Conservation (phyloP, 1,140 invertebrate species). For the Lasioglossum albipes region DNA sequence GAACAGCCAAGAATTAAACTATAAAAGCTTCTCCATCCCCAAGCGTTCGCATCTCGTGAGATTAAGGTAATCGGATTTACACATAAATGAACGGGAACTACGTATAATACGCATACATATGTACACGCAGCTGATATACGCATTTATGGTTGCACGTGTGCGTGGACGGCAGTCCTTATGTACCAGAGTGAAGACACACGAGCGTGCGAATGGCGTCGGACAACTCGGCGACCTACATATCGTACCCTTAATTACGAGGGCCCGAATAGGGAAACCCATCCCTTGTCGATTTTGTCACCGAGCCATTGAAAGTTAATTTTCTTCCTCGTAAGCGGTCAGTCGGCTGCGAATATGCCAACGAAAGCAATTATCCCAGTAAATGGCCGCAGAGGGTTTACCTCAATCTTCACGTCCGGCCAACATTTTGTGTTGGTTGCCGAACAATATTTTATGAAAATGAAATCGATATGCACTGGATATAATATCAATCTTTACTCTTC, state of each 20-base stretch:
- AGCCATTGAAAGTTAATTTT: conserved; percentile 40
- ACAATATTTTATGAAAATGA: neutral
- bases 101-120: no score
- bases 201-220: conserved; percentile 22
- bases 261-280: conserved; percentile 6
- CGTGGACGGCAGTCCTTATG: neutral
- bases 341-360: neutral
- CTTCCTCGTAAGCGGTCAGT: conserved; percentile 9
- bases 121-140: neutral
- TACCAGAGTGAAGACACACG: neutral
- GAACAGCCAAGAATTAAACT: neutral
- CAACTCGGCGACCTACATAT: conserved; percentile 38
- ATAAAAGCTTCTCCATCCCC: neutral
- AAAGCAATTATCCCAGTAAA: conserved; percentile 38
- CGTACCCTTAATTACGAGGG: conserved; percentile 40
- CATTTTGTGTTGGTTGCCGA: neutral
- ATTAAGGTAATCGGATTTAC: neutral
- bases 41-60: neutral
- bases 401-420: neutral
- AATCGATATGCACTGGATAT: neutral
- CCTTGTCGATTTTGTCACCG: conserved; percentile 26
- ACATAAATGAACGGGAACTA: neutral
- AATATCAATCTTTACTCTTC: neutral
- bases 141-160: neutral
- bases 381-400: neutral